Conservation (phyloP, 2,113 vertebrate species). For the Gopherus evgoodei region DNA sequence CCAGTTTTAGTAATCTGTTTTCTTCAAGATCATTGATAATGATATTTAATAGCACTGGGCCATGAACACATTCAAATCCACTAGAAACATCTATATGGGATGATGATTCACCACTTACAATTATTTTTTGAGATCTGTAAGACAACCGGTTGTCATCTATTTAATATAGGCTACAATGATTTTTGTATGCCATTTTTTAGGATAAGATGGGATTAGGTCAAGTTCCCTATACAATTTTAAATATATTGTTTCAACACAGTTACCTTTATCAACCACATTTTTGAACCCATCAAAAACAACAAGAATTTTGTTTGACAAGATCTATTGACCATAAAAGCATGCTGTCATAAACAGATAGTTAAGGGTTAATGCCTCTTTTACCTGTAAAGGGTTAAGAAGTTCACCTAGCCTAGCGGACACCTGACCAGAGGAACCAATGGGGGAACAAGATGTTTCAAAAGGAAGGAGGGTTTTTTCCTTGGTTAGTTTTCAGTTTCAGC, state of each 20-base stretch:
- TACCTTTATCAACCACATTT: background rate
- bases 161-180: background rate
- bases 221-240: background rate
- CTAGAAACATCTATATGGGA: background rate
- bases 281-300: background rate
- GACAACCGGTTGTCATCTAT: background rate
- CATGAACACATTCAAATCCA: too few relatives aligned
- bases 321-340: background rate
- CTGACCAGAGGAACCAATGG: too few relatives aligned
- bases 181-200: background rate
- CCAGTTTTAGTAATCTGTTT: background rate
- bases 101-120: background rate
- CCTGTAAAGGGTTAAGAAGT: too few relatives aligned
- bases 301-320: background rate
- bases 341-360: too few relatives aligned
- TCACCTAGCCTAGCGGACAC: too few relatives aligned
- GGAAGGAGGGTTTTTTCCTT: too few relatives aligned
- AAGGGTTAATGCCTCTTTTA: too few relatives aligned
- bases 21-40: background rate
- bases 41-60: background rate
- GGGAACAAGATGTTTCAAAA: too few relatives aligned
- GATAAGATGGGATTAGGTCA: background rate
- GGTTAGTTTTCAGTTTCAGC: too few relatives aligned
- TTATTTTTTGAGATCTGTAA: background rate
- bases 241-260: background rate